Conservation (phyloP, 1,140 invertebrate species). For the Caenorhabditis remanei region DNA sequence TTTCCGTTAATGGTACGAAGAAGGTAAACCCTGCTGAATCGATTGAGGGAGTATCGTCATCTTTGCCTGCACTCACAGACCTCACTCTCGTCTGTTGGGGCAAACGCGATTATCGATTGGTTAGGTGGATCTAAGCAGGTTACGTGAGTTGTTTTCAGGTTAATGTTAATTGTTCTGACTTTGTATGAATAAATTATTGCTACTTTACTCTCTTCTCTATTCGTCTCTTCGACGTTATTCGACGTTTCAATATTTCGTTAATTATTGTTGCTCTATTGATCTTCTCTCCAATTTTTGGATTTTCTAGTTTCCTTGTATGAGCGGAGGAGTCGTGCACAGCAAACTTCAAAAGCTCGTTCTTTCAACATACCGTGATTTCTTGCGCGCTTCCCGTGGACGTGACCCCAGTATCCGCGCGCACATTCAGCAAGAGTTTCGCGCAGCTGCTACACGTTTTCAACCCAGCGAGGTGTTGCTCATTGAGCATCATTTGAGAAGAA, state of each 20-base stretch:
- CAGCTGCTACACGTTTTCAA: slow-evolving; percentile 27
- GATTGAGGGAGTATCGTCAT: slow-evolving; percentile 50
- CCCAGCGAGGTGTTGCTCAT: slow-evolving; percentile 4
- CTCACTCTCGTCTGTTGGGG: slow-evolving; percentile 60
- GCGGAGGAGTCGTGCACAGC: slow-evolving; percentile 44
- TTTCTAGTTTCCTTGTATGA: slow-evolving; percentile 23
- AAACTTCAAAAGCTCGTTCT: slow-evolving; percentile 52
- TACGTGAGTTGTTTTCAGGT: not conserved
- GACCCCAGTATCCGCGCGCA: slow-evolving; percentile 29
- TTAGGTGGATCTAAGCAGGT: slow-evolving; percentile 41
- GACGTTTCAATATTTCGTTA: not conserved
- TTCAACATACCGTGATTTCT: slow-evolving; percentile 45
- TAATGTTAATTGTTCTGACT: not conserved
- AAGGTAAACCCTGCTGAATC: slow-evolving; percentile 62
- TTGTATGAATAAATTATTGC: not conserved
- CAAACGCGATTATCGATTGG: slow-evolving; percentile 54
- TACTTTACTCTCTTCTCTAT: not conserved
- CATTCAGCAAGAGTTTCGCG: slow-evolving; percentile 34
- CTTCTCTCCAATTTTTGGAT: not conserved
- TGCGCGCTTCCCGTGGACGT: slow-evolving; percentile 40
- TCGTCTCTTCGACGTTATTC: not conserved
- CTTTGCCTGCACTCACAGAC: slow-evolving; percentile 61
- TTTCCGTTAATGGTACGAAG: slow-evolving; percentile 72
- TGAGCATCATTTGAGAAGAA: slow-evolving; percentile 49
- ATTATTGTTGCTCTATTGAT: not conserved